Conservation (phyloP, 1,140 invertebrate genomes). For the Aphis craccivora region DNA sequence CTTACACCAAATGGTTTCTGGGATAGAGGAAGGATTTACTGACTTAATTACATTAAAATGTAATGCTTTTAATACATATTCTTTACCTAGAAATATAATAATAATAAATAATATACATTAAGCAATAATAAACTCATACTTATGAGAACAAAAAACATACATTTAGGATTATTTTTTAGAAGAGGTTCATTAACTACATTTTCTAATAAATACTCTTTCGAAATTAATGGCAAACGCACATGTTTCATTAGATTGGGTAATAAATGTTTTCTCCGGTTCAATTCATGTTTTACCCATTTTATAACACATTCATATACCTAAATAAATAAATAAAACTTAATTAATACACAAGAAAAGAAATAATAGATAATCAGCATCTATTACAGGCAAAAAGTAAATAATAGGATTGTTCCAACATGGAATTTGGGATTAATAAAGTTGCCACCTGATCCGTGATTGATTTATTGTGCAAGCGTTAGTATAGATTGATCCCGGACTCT, state of each 20-base stretch:
- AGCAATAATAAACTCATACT: too few relatives aligned
- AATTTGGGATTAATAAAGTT: too few relatives aligned
- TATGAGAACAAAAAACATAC: slow-evolving; percentile 64
- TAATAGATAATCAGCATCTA: too few relatives aligned
- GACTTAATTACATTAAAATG: slow-evolving; percentile 89
- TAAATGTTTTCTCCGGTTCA: slow-evolving; percentile 72
- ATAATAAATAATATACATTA: background rate
- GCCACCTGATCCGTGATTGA: too few relatives aligned
- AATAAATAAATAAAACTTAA: slow-evolving; percentile 46
- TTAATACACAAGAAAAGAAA: too few relatives aligned
- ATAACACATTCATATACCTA: slow-evolving; percentile 88
- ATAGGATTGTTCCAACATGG: too few relatives aligned
- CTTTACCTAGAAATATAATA: slow-evolving; percentile 71
- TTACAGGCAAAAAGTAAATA: too few relatives aligned
- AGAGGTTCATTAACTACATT: slow-evolving; percentile 91
- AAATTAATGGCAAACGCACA: slow-evolving; percentile 87
- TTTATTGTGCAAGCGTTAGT: too few relatives aligned
- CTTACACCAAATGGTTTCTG: slow-evolving; percentile 80
- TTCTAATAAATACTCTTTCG: slow-evolving; percentile 87
- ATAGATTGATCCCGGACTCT: too few relatives aligned
- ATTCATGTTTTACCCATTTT: slow-evolving; percentile 83
- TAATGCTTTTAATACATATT: slow-evolving; percentile 92
- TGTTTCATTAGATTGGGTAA: slow-evolving; percentile 88
- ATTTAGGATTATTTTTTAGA: slow-evolving; percentile 81
- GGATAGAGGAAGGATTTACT: slow-evolving; percentile 81